Evolutionary conservation across 2,888 invertebrate genomes (phyloP).

Genomic region (Automeris io): DNA sequence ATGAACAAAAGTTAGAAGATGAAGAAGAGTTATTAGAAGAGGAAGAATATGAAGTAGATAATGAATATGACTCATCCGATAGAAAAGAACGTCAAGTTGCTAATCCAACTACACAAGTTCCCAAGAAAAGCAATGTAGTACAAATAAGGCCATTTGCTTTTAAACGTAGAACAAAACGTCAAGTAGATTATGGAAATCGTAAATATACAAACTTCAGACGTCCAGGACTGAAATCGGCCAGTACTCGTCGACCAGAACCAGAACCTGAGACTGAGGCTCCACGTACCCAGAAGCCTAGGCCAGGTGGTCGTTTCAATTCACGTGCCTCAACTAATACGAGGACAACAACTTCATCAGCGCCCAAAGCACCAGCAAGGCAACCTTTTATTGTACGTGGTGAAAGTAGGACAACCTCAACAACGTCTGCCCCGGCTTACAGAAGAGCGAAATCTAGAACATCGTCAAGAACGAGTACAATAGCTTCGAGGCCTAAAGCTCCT

Average conservation of each 20-base stretch:
- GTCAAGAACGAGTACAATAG: constrained; percentile 69
- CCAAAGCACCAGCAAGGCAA: constrained; percentile 74
- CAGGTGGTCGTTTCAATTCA: constrained; percentile 45
- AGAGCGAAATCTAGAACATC: constrained; percentile 70
- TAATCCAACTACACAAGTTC: constrained; percentile 68
- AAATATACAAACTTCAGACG: constrained; percentile 79
- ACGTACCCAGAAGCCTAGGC: constrained; percentile 53
- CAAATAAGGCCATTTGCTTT: constrained; percentile 81
- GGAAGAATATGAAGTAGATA: constrained; percentile 77
- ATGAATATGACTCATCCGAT: constrained; percentile 75
- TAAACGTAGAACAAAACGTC: constrained; percentile 77
- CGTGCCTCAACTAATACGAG: constrained; percentile 29
- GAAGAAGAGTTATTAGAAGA: constrained; percentile 78
- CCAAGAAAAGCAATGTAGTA: constrained; percentile 63
- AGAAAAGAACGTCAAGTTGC: constrained; percentile 78
- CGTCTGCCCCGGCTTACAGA: constrained; percentile 78
- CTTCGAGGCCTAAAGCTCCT: constrained; percentile 75
- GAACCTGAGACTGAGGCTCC: constrained; percentile 70
- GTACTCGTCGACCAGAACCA: constrained; percentile 66
- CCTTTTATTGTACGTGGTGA: constrained; percentile 90
- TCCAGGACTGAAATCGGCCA: constrained; percentile 64
- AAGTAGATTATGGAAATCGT: constrained; percentile 76
- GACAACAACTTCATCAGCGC: constrained; percentile 62
- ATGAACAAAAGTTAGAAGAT: constrained; percentile 69
- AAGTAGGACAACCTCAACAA: constrained; percentile 69